Evolutionary conservation across 2,888 invertebrate genomes (phyloP).

Genomic region (Periphyllus acericola): DNA sequence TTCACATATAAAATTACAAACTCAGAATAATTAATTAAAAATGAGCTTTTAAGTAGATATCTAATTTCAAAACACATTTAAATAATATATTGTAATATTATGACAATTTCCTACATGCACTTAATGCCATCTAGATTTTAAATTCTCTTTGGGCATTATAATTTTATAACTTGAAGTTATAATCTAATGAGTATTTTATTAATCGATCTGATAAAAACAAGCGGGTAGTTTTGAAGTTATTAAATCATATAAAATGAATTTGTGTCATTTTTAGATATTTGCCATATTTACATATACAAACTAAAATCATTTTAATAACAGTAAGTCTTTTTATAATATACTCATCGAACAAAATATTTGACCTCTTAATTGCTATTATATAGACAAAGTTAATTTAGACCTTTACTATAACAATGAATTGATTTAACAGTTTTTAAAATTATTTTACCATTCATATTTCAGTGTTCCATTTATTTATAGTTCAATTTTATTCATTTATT

Average conservation of each 20-base stretch:
- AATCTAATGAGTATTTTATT: background rate
- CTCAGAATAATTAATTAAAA: background rate
- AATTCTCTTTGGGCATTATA: background rate
- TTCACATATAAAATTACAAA: background rate
- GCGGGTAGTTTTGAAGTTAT: background rate
- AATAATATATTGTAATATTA: conserved; percentile 2
- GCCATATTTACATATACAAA: background rate
- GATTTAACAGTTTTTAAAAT: background rate
- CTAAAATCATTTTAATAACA: background rate
- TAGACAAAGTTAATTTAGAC: conserved; percentile 2
- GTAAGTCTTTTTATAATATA: background rate
- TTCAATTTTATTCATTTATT: background rate
- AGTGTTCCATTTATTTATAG: background rate
- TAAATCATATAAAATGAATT: conserved; percentile 21
- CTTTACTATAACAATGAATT: conserved; percentile 17
- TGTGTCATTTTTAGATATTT: conserved; percentile 16
- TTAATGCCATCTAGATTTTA: background rate
- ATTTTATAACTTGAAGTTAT: background rate
- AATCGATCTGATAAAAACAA: background rate
- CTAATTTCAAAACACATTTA: conserved; percentile 7
- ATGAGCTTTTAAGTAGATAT: background rate
- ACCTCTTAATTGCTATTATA: conserved; percentile 5
- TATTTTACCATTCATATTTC: conserved; percentile 7
- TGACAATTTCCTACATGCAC: background rate
- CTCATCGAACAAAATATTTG: conserved; percentile 38